phyloP scores from a whole-genome alignment of 2,797 vertebrate species.

The Prunella strophiata region DNA sequence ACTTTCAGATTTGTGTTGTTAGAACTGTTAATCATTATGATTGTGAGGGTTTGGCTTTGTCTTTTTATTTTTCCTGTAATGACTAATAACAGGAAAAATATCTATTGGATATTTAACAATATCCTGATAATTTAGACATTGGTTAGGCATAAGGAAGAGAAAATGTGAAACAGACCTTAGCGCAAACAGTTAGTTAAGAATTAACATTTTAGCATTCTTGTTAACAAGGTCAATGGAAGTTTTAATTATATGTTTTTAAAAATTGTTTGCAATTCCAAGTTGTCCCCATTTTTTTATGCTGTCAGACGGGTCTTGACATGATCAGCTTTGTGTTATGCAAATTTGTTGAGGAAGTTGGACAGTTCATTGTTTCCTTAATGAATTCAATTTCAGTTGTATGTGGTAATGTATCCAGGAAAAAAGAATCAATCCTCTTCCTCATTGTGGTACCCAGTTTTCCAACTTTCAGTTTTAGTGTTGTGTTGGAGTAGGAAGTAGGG shows the following conservation, averaged over 20 bases:
- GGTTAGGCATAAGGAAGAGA: background rate
- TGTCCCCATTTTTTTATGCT: background rate
- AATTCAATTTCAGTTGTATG: background rate
- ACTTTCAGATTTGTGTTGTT: background rate
- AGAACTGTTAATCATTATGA: background rate
- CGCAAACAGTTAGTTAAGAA: slow-evolving; percentile 5
- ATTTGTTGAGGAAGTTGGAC: background rate
- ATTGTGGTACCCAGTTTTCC: background rate
- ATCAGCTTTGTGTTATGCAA: background rate
- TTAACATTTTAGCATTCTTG: slow-evolving; percentile 12
- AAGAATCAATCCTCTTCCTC: background rate
- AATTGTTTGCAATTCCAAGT: background rate
- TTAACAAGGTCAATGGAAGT: slow-evolving; percentile 3
- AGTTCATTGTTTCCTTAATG: background rate
- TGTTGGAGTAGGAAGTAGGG: background rate
- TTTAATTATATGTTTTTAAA: background rate
- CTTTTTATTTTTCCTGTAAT: background rate
- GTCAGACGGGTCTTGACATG: background rate
- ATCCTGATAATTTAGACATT: background rate
- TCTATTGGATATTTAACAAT: background rate
- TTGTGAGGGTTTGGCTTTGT: background rate
- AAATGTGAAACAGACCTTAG: background rate
- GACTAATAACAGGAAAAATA: background rate
- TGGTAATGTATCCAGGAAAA: background rate
- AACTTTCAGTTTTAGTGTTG: slow-evolving; percentile 38